Conservation (phyloP, 1,140 invertebrate genomes). For the Calosoma granatense region DNA sequence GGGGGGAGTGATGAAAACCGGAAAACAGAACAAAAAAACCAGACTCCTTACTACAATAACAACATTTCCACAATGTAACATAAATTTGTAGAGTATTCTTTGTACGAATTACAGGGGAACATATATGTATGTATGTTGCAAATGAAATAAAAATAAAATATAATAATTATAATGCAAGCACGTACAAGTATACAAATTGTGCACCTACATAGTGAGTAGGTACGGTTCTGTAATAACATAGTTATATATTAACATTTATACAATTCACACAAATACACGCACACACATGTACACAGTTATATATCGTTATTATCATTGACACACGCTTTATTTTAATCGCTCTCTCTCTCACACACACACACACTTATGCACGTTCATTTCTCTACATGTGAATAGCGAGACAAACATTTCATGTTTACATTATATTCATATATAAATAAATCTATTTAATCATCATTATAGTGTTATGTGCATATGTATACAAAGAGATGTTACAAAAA, state of each 20-base stretch:
- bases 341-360: neutral
- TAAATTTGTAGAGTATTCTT: slow-evolving; percentile 6
- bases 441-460: no score
- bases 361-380: no score
- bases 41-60: no score
- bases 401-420: neutral
- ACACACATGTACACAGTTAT: neutral
- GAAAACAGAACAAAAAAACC: no score
- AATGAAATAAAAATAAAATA: slow-evolving; percentile 9
- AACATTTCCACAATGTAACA: no score
- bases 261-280: neutral
- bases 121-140: neutral
- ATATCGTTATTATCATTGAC: no score
- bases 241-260: slow-evolving; percentile 1
- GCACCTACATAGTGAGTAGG: no score
- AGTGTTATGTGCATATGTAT: no score
- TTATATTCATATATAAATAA: neutral
- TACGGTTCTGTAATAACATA: no score
- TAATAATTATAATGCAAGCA: neutral
- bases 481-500: no score
- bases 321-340: neutral
- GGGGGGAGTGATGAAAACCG: no score
- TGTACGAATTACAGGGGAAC: neutral
- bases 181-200: no score
- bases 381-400: slow-evolving; percentile 7